Percentiles rank a stretch among this genome's conserved stretches.
phyloP scores from a whole-genome alignment of 2,797 vertebrate genomes.

The Sparus aurata region DNA sequence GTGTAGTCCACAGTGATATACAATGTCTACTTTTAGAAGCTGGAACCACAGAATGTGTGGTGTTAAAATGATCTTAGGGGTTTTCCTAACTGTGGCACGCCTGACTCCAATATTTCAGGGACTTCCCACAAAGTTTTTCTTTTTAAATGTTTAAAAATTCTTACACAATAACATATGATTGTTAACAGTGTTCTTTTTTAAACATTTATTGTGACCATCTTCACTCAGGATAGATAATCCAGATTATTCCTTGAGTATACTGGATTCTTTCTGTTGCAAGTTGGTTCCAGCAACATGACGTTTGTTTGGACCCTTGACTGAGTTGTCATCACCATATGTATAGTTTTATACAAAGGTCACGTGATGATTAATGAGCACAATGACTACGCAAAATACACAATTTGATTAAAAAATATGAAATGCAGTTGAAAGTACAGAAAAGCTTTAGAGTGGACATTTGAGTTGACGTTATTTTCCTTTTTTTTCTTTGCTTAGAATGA shows the following conservation, averaged over 20 bases:
- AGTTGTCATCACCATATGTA: not conserved
- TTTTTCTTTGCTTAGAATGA: not conserved
- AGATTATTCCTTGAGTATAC: too few species aligned
- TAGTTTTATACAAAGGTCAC: not conserved
- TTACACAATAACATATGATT: too few species aligned
- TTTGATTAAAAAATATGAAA: too few species aligned
- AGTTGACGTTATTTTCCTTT: not conserved
- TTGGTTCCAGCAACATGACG: not conserved
- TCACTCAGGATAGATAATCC: too few species aligned
- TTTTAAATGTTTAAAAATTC: too few species aligned
- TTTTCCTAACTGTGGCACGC: too few species aligned
- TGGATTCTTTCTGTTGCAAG: not conserved
- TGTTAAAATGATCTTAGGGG: not conserved
- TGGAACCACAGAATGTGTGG: not conserved
- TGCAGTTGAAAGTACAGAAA: not conserved
- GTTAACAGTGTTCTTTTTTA: too few species aligned
- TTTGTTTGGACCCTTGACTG: not conserved
- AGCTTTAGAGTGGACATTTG: not conserved
- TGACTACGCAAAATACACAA: not conserved
- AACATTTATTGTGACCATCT: too few species aligned
- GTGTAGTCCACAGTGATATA: not conserved
- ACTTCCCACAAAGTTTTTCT: too few species aligned
- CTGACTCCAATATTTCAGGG: too few species aligned
- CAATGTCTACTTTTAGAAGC: not conserved
- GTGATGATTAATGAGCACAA: not conserved